A percentile compares a stretch with the other conserved stretches of the same genome.
Conservation (phyloP, 1,140 invertebrate species). For the Drosophila dunni region DNA sequence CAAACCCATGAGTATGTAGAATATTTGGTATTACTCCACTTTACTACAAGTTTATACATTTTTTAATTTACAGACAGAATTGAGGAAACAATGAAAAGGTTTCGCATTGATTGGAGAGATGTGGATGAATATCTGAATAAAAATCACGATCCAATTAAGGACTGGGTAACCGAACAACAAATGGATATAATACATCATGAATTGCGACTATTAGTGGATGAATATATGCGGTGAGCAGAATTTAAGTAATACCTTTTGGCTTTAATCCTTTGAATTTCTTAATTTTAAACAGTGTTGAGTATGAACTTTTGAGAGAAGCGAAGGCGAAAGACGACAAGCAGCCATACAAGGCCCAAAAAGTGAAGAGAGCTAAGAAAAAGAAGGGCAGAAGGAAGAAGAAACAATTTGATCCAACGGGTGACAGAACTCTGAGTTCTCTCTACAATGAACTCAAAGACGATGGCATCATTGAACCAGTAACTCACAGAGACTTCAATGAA, state of each 20-base stretch:
- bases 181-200: slow-evolving; percentile 86
- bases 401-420: slow-evolving; percentile 89
- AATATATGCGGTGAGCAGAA: slow-evolving; percentile 85
- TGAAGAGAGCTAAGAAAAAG: slow-evolving; percentile 75
- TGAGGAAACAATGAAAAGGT: slow-evolving; percentile 82
- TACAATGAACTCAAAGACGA: slow-evolving; percentile 92
- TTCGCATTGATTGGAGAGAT: slow-evolving; percentile 85
- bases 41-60: neutral
- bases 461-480: slow-evolving; percentile 90
- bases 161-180: slow-evolving; percentile 85
- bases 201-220: slow-evolving; percentile 86
- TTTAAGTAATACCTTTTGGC: no score
- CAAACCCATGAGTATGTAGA: slow-evolving; percentile 60
- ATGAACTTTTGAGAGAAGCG: slow-evolving; percentile 85
- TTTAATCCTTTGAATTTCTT: neutral
- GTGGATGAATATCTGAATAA: slow-evolving; percentile 84
- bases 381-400: slow-evolving; percentile 89
- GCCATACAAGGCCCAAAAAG: slow-evolving; percentile 75
- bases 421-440: slow-evolving; percentile 90
- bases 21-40: no score
- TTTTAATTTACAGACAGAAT: slow-evolving; percentile 67
- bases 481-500: slow-evolving; percentile 87
- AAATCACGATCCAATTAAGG: slow-evolving; percentile 84
- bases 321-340: slow-evolving; percentile 84
- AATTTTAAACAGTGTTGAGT: slow-evolving; percentile 83